These are phyloP conservation scores for Hippotragus niger DNA, from an alignment of 2,113 vertebrate genomes.

Conservation along the genomic window DNA sequence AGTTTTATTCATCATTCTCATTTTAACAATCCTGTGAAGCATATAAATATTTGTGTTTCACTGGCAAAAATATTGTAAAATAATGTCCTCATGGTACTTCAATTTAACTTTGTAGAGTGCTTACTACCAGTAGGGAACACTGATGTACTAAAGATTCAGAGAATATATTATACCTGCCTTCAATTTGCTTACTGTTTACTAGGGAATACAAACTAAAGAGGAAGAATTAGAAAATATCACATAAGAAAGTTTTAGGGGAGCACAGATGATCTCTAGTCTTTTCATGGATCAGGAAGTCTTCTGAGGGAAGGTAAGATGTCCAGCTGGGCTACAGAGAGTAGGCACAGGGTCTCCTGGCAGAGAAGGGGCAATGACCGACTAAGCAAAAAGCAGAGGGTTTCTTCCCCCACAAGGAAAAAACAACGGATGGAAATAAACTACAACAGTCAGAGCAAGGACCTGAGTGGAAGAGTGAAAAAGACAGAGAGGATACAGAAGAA, in stretches of 20 bases:
- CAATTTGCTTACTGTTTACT: not conserved
- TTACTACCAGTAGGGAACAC: not conserved
- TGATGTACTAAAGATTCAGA: not conserved
- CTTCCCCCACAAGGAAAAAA: not conserved
- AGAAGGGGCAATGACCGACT: not conserved
- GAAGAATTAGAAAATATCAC: not conserved
- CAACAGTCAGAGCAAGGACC: not conserved
- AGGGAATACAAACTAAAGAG: not conserved
- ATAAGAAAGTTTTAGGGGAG: not conserved
- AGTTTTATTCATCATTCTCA: not conserved
- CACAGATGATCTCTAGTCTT: not conserved
- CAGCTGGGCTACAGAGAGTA: not conserved
- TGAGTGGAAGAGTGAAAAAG: not conserved
- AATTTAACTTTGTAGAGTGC: not conserved
- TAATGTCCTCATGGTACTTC: constrained; percentile 4
- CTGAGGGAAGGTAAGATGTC: not conserved
- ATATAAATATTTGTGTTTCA: constrained; percentile 32
- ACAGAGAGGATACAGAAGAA: not conserved
- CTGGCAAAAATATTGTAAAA: not conserved
- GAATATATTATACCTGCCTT: not conserved
- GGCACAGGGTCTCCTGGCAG: not conserved
- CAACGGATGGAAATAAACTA: not conserved
- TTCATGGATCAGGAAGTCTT: not conserved
- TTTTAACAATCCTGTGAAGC: not conserved
- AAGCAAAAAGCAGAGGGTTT: not conserved